These are phyloP conservation scores for Noctua janthe DNA, from an alignment of 2,888 invertebrate genomes.

Conservation along the genomic window DNA sequence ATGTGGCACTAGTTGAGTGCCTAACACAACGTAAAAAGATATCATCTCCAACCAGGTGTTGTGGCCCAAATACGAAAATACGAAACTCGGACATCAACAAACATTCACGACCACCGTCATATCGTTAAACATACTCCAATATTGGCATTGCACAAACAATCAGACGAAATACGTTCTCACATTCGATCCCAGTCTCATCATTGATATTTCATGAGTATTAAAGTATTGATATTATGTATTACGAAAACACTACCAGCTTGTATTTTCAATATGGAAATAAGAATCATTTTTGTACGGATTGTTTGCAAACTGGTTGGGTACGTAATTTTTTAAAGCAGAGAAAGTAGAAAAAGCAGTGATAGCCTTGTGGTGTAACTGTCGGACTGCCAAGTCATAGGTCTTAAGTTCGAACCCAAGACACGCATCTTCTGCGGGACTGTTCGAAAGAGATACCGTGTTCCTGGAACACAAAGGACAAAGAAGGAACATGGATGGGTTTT, in stretches of 20 bases:
- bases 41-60: background rate
- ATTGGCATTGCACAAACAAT: slow-evolving; percentile 39
- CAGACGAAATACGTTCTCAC: slow-evolving; percentile 28
- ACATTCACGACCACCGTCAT: background rate
- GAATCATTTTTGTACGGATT: slow-evolving; percentile 2
- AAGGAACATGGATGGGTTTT: too few relatives aligned
- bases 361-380: too few relatives aligned
- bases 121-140: slow-evolving; percentile 27
- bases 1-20: too few relatives aligned
- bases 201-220: slow-evolving; percentile 49
- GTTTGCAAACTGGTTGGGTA: background rate
- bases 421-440: too few relatives aligned
- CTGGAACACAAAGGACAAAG: too few relatives aligned
- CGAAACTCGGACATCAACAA: slow-evolving; percentile 14
- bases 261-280: slow-evolving; percentile 25
- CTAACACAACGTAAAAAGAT: background rate
- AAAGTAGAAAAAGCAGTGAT: too few relatives aligned
- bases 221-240: slow-evolving; percentile 28
- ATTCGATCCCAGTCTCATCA: slow-evolving; percentile 14
- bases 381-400: too few relatives aligned
- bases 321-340: background rate
- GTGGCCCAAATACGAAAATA: slow-evolving; percentile 6
- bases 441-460: too few relatives aligned
- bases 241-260: slow-evolving; percentile 1
- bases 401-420: too few relatives aligned